Evolutionary conservation across 2,888 invertebrate genomes (phyloP), one percentile per base, ranked within the genome.

Genomic region (Synergus gifuensis): DNA sequence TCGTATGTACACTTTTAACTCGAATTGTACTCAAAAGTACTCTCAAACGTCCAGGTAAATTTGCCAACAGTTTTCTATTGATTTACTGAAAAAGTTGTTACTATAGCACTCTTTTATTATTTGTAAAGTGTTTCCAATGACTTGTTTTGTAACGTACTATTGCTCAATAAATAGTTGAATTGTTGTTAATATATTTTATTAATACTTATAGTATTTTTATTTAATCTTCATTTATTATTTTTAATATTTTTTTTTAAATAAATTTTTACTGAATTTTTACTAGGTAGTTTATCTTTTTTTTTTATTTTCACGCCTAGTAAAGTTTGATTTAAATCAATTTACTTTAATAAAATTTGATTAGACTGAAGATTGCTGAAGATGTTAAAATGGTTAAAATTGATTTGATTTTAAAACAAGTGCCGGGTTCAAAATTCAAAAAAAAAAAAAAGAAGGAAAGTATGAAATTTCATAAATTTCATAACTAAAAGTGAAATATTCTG

Each of bases 381-480:
- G 5, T 36, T 36, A 36, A 36, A 36, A 36, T 36, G 2, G 0
- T 36, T 36, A 36, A 36, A 36, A 36, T 36, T 36, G 36, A 36
- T 36, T 36, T 36, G 7, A 5, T 7, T 36, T 36, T 36, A 7
- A 36, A 36, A 36, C 36, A 36, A 36, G 36, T 36, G 36, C 36
- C 5, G 5, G 5, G 7, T 5, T 5, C 5, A 5, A 36, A 36
- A 36, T 5, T 36, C 0, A 36, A 36, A 36, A 36, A 36, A 36
- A 36, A 36, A 28, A 40, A 63, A 64, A 40, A n/a, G 14, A 64
- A 8, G n/a, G 42, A 40, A 64, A 42, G 2, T 12, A 63, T 28
- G 42, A 66, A 66, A 44, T 63, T 76, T 81, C 78, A 64, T 77
- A 66, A 66, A 44, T 63, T 76, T 81, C 78, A 64, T 77, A 42